Base-by-base conservation (phyloP, 2,888 invertebrate species). In the Abscondita cerata region DNA sequence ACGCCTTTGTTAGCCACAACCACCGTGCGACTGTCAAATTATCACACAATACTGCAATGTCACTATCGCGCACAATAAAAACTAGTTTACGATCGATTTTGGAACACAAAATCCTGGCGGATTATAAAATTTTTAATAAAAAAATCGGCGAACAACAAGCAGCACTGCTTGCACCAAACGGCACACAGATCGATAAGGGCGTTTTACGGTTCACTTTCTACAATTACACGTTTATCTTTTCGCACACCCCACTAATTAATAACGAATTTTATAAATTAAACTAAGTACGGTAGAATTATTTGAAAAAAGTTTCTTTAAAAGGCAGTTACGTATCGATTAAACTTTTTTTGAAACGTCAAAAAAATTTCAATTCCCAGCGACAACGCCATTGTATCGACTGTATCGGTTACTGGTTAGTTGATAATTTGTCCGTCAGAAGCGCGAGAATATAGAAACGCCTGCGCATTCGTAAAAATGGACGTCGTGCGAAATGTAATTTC, bases 181-280 rank as follows among this genome's bases (percentile, higher is more conserved):
- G 66, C 67, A 77, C 79, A 80, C 79, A 81, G 80, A 80, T 80
- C 79, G 78, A 80, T 80, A 81, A 80, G 81, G 81, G 81, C 80
- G 81, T 81, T 79, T 60, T 64, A 64, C 64, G 50, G 60, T 55
- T 56, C 59, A 60, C 64, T 55, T 48, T 51, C 25, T 48, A 64
- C 57, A 52, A 52, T 51, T 59, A n/a, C n/a, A n/a, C 40, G 48
- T 54, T 50, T 6, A 31, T 31, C 9, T 31, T 31, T 6, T 6
- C 31, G 31, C 31, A 31, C 31, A 6, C 9, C n/a, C n/a, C n/a
- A n/a, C 9, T 31, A 31, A 31, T 31, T 31, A 31, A 13, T 44
- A 44, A n/a, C n/a, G n/a, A 41, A 16, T 53, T 19, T 40, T 31
- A 15, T 25, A 44, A 18, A 15, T n/a, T 12, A 19, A 48, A 36